Percentiles rank a stretch among this genome's conserved stretches.
These are phyloP conservation scores for Hirtodrosophila confusa DNA, from an alignment of 2,888 invertebrate species.

Conservation along the genomic window DNA sequence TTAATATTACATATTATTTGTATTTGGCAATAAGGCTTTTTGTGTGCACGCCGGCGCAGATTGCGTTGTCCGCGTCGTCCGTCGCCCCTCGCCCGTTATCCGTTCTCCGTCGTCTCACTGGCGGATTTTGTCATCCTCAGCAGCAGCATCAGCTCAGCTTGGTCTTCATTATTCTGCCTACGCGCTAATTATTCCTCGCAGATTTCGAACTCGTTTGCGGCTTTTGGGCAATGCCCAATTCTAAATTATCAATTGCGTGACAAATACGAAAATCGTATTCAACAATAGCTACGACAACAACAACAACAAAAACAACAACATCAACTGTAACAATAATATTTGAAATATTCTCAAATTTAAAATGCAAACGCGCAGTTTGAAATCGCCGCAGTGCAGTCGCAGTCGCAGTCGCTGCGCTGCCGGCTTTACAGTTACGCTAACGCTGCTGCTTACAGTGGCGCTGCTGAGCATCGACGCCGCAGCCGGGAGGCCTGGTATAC, in stretches of 20 bases:
- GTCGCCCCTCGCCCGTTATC: background rate
- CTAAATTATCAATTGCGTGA: slow-evolving; percentile 65
- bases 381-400: slow-evolving; percentile 19
- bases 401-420: slow-evolving; percentile 31
- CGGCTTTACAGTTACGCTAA: slow-evolving; percentile 45
- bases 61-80: slow-evolving; percentile 37
- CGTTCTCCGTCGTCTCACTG: background rate
- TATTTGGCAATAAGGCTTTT: slow-evolving; percentile 65
- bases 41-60: slow-evolving; percentile 52
- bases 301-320: slow-evolving; percentile 3
- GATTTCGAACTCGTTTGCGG: slow-evolving; percentile 18
- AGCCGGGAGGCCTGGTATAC: slow-evolving; percentile 70
- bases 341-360: slow-evolving; percentile 34
- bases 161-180: slow-evolving; percentile 67
- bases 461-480: slow-evolving; percentile 55
- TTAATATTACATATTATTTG: slow-evolving; percentile 74
- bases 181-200: slow-evolving; percentile 67
- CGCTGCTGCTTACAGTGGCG: slow-evolving; percentile 51
- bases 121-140: slow-evolving; percentile 54
- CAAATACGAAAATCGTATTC: slow-evolving; percentile 38
- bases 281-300: background rate
- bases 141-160: slow-evolving; percentile 13
- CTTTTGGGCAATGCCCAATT: slow-evolving; percentile 74
- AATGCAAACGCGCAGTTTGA: slow-evolving; percentile 62
- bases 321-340: slow-evolving; percentile 13